Conservation (phyloP, 2,113 vertebrate genomes). For the Chitala chitala region DNA sequence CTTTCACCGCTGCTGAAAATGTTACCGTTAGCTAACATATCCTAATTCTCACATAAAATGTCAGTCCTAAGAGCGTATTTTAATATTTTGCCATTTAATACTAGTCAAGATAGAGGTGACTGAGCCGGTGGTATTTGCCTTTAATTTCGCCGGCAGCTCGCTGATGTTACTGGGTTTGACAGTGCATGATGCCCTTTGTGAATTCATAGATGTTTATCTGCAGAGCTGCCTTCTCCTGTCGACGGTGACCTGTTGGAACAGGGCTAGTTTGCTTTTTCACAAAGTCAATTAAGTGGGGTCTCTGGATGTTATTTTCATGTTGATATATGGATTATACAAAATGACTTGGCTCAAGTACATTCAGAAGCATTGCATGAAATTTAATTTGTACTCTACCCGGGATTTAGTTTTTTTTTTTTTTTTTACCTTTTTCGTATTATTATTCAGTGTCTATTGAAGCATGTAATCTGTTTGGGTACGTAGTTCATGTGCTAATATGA, state of each 20-base stretch:
- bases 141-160: conserved; percentile 15
- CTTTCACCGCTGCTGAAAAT: background rate
- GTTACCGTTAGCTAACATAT: background rate
- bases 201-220: conserved; percentile 14
- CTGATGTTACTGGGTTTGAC: background rate
- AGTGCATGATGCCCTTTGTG: conserved; percentile 2
- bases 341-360: conserved; percentile 49
- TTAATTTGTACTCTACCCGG: conserved; percentile 53
- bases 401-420: conserved; percentile 44
- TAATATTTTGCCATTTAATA: background rate
- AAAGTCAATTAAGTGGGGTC: conserved; percentile 44
- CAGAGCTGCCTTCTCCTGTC: conserved; percentile 15
- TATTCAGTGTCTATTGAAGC: conserved; percentile 50
- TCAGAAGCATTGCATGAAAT: conserved; percentile 54
- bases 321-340: conserved; percentile 58
- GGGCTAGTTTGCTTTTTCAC: conserved; percentile 34
- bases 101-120: background rate
- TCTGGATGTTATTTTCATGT: conserved; percentile 41
- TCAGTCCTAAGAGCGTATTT: background rate
- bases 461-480: conserved; percentile 51
- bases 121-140: conserved; percentile 20
- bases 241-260: conserved; percentile 33
- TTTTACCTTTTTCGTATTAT: conserved; percentile 27
- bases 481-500: conserved; percentile 18
- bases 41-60: background rate